phyloP scores from a whole-genome alignment of 2,113 vertebrate genomes.

The Sander vitreus region DNA sequence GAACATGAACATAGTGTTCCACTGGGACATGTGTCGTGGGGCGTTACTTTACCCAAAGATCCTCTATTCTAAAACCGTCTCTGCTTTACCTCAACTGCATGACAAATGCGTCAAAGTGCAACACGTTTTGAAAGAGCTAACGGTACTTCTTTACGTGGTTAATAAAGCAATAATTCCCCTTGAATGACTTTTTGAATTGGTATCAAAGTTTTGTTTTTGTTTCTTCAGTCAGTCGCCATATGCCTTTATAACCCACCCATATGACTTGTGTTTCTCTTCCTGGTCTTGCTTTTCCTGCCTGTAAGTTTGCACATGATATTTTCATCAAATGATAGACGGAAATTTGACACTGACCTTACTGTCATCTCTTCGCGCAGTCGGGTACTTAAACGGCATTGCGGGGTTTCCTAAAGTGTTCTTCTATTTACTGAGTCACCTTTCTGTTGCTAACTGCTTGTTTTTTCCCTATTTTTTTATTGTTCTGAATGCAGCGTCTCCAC shows the following conservation, averaged over 20 bases:
- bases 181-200: accelerated
- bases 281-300: slow-evolving; percentile 10
- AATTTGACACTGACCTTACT: slow-evolving; percentile 71
- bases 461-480: not conserved
- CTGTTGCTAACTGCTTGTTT: not conserved
- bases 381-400: slow-evolving; percentile 78
- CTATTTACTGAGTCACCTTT: not conserved
- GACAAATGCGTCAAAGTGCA: not conserved
- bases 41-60: not conserved
- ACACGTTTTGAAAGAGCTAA: not conserved
- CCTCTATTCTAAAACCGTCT: no score
- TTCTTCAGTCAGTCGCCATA: not conserved
- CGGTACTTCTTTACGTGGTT: no score
- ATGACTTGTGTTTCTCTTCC: slow-evolving; percentile 18
- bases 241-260: not conserved
- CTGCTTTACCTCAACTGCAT: not conserved
- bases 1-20: no score
- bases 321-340: not conserved
- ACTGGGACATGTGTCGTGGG: not conserved
- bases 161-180: not conserved
- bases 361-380: slow-evolving; percentile 75
- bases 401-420: not conserved
- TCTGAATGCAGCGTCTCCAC: not conserved
- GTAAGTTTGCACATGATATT: not conserved
- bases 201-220: slow-evolving; percentile 25